Percentiles rank a stretch among this genome's conserved stretches.
phyloP scores from a whole-genome alignment of 2,888 invertebrate genomes.

The Lasius fuliginosus region DNA sequence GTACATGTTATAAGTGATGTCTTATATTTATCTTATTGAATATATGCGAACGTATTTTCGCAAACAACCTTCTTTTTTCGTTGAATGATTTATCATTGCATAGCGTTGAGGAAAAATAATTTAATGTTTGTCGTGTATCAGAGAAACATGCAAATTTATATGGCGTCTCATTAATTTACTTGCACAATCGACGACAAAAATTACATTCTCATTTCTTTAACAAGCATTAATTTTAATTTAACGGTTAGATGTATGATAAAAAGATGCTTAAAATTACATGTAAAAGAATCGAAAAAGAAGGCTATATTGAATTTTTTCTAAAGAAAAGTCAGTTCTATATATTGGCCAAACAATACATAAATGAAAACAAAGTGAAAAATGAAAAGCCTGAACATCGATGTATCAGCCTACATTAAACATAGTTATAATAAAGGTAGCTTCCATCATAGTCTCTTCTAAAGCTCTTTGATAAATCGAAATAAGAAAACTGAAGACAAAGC shows the following conservation, averaged over 20 bases:
- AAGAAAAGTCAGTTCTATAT: neutral
- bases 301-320: neutral
- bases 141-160: neutral
- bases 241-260: neutral
- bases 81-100: slow-evolving; percentile 20
- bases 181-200: neutral
- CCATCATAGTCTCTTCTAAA: neutral
- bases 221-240: neutral
- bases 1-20: slow-evolving; percentile 2
- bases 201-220: neutral
- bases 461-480: neutral
- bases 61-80: slow-evolving; percentile 1
- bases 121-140: neutral
- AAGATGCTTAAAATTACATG: neutral
- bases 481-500: neutral
- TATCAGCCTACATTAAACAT: neutral
- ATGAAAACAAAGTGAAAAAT: neutral
- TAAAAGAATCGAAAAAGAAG: neutral
- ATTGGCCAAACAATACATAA: neutral
- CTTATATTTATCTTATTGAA: neutral
- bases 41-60: slow-evolving; percentile 14
- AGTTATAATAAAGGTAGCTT: neutral
- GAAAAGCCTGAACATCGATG: neutral
- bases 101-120: neutral
- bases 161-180: neutral